Conservation (phyloP, 92 coral and sea anemone species). For the Porites divaricata region DNA sequence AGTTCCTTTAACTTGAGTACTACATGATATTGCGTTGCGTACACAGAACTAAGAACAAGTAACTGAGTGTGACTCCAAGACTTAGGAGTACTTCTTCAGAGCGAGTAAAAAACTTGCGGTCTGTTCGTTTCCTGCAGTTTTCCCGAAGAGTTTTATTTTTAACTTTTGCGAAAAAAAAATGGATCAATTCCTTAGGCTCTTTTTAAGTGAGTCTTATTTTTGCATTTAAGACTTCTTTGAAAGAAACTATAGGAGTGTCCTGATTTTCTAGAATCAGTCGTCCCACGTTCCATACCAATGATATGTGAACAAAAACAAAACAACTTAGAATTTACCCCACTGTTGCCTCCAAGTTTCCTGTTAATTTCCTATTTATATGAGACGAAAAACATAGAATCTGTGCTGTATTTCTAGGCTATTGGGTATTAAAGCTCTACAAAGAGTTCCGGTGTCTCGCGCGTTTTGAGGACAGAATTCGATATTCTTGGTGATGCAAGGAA, state of each 20-base stretch:
- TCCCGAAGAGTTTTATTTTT: conserved; percentile 9
- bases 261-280: not conserved
- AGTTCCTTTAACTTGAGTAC: not conserved
- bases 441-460: conserved; percentile 25
- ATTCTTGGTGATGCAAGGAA: not conserved
- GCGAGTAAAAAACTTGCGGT: not conserved
- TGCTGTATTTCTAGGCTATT: not conserved
- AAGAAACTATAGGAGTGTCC: not conserved
- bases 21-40: conserved; percentile 3
- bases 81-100: too few relatives aligned
- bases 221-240: not conserved
- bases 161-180: not conserved
- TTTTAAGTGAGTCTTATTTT: not conserved
- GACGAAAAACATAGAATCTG: not conserved
- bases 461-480: conserved; percentile 9
- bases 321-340: not conserved
- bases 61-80: not conserved
- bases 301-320: too few relatives aligned
- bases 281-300: not conserved
- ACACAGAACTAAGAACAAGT: not conserved
- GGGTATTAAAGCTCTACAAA: not conserved
- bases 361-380: conserved; percentile 32
- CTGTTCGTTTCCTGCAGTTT: not conserved
- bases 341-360: not conserved
- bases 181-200: not conserved